A percentile compares a stretch with the other conserved stretches of the same genome.
phyloP scores from a whole-genome alignment of 2,797 vertebrate species.

The Psittacula echo region DNA sequence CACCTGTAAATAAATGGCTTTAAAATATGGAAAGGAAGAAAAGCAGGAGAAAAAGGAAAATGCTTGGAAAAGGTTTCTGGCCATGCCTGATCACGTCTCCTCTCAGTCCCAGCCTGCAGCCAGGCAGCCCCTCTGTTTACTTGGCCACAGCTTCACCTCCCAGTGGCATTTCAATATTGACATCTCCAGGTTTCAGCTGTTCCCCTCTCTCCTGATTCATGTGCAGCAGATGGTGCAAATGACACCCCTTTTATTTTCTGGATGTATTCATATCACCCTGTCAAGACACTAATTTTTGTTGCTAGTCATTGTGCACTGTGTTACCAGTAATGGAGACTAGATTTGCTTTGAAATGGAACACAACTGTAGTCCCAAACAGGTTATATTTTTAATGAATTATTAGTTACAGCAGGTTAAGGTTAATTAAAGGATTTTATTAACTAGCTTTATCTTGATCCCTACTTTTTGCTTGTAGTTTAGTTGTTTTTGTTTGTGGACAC shows the following conservation, averaged over 20 bases:
- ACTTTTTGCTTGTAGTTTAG: accelerated
- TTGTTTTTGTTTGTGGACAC: neutral
- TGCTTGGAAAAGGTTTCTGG: accelerated
- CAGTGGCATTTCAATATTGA: neutral
- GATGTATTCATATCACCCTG: neutral
- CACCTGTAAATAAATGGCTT: accelerated
- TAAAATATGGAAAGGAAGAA: neutral
- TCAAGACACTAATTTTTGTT: neutral
- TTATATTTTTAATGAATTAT: neutral
- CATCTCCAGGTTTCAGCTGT: neutral
- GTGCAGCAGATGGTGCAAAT: slow-evolving; percentile 27
- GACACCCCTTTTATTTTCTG: slow-evolving; percentile 23
- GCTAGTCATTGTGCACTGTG: neutral
- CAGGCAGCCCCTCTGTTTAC: neutral
- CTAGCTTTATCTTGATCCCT: neutral
- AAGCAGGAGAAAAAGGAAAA: neutral
- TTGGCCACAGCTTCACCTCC: neutral
- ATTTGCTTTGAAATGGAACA: neutral
- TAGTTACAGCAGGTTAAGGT: neutral
- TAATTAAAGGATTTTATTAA: neutral
- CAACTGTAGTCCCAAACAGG: neutral
- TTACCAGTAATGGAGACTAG: neutral
- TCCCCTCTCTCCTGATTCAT: neutral
- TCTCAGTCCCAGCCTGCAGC: accelerated
- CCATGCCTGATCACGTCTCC: neutral